Conservation (phyloP, 92 coral and sea anemone genomes). For the Siderastrea siderea region DNA sequence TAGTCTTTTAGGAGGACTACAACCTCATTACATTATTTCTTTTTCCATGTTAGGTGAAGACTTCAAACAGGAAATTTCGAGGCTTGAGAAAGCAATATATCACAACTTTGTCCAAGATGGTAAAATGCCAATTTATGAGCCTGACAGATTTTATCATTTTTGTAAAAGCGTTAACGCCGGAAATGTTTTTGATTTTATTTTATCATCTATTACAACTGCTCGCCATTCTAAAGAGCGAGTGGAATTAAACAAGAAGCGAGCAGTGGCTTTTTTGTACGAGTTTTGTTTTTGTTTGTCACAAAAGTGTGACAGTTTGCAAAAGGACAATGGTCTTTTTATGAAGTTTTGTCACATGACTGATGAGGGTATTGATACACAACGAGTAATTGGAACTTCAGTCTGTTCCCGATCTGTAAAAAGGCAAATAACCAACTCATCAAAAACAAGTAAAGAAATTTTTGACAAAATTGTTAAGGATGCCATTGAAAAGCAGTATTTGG, state of each 20-base stretch:
- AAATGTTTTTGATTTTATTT: background rate
- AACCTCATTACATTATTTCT: no score
- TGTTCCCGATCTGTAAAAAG: slow-evolving; percentile 4
- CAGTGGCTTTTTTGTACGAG: background rate
- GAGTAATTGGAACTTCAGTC: slow-evolving; percentile 48
- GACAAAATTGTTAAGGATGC: slow-evolving; percentile 26
- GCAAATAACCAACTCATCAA: slow-evolving; percentile 12
- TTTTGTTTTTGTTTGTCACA: slow-evolving; percentile 8
- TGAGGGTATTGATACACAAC: slow-evolving; percentile 65
- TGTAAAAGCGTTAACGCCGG: background rate
- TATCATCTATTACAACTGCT: background rate
- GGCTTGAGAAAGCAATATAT: background rate
- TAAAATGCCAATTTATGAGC: background rate
- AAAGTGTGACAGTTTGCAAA: background rate
- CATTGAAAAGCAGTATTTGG: slow-evolving; percentile 32
- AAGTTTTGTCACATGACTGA: slow-evolving; percentile 39
- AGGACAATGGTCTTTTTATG: background rate
- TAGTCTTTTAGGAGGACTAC: no score
- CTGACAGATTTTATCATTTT: background rate
- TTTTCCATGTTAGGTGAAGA: background rate
- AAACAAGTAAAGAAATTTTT: background rate
- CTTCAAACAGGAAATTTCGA: background rate
- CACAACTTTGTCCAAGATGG: background rate
- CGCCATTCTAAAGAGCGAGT: background rate
- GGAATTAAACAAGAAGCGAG: background rate